A percentile compares a stretch with the other conserved stretches of the same genome.
Conservation (phyloP, 2,113 vertebrate genomes). For the Symphodus melops region DNA sequence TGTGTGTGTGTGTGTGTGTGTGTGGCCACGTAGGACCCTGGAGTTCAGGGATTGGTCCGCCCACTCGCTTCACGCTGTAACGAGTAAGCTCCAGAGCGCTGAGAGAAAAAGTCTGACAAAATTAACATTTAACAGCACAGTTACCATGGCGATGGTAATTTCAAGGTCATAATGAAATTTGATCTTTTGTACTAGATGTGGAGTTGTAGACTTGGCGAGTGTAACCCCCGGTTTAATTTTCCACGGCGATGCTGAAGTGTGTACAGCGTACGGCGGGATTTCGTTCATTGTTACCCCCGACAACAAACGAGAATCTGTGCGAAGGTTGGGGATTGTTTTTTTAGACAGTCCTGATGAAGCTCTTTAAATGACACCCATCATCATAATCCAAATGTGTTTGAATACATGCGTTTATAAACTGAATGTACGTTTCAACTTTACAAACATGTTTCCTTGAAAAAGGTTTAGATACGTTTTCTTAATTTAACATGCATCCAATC, state of each 20-base stretch:
- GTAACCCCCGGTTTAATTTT: slow-evolving; percentile 8
- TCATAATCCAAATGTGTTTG: no score
- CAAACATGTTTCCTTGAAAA: no score
- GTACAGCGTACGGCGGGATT: no score
- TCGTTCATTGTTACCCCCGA: no score
- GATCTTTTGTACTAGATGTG: slow-evolving; percentile 24
- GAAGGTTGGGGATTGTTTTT: no score
- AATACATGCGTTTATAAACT: no score
- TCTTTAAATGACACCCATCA: no score
- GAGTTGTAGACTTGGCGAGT: not conserved
- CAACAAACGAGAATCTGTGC: no score
- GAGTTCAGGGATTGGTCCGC: slow-evolving; percentile 55
- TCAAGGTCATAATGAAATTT: slow-evolving; percentile 18
- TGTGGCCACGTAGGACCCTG: slow-evolving; percentile 69
- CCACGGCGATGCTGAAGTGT: not conserved
- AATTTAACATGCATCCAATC: no score
- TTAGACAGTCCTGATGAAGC: no score
- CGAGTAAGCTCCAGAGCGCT: slow-evolving; percentile 23
- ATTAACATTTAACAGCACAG: slow-evolving; percentile 30
- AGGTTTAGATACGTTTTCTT: no score
- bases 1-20: slow-evolving; percentile 23
- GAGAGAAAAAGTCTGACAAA: slow-evolving; percentile 11
- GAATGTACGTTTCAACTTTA: not conserved
- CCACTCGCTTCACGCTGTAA: slow-evolving; percentile 59
- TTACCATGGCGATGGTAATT: slow-evolving; percentile 53